These are phyloP conservation scores for Hofmannophila pseudospretella DNA, from an alignment of 2,888 invertebrate genomes.

Conservation along the genomic window DNA sequence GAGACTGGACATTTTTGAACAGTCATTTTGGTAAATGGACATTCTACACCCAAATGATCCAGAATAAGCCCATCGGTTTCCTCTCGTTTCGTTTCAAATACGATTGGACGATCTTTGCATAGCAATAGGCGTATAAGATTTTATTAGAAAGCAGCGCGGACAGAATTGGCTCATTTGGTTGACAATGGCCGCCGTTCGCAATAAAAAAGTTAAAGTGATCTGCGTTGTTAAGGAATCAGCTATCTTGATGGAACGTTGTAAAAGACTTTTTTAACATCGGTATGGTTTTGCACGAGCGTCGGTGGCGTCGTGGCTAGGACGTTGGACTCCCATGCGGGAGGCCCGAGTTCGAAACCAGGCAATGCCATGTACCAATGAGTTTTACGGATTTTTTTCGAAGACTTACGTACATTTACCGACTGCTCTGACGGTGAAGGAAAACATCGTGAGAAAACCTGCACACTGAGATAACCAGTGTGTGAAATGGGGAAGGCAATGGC, in stretches of 20 bases:
- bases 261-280: not conserved
- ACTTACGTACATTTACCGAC: too few relatives aligned
- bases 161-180: constrained; percentile 37
- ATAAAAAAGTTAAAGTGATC: constrained; percentile 36
- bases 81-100: constrained; percentile 29
- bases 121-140: constrained; percentile 60
- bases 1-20: too few relatives aligned
- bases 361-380: too few relatives aligned
- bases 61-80: constrained; percentile 32
- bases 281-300: not conserved
- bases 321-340: too few relatives aligned
- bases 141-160: constrained; percentile 49
- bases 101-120: constrained; percentile 51
- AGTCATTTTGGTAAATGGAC: too few relatives aligned
- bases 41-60: constrained; percentile 11
- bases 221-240: constrained; percentile 23
- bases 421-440: too few relatives aligned
- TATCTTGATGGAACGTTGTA: constrained; percentile 4
- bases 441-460: too few relatives aligned
- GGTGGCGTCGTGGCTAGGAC: too few relatives aligned
- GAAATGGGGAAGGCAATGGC: too few relatives aligned
- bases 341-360: too few relatives aligned
- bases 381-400: too few relatives aligned
- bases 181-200: constrained; percentile 33
- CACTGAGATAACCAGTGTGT: too few relatives aligned